Evolutionary conservation across 2,888 invertebrate species (phyloP), one percentile per base, ranked within the genome.

Genomic region (Drosophila lutescens): DNA sequence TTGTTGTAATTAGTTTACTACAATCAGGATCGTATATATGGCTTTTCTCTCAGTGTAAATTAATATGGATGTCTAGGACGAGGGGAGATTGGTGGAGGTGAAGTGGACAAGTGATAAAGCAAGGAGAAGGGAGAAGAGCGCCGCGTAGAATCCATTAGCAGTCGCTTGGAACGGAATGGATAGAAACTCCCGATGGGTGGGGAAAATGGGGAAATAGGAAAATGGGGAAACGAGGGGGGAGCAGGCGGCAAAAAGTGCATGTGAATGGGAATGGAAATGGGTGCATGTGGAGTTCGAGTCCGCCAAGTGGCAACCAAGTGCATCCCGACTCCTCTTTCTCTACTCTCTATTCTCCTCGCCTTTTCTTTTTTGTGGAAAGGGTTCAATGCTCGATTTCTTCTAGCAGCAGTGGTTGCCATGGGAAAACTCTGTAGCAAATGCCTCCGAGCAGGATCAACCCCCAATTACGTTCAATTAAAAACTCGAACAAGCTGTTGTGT

Each of bases 341-440:
- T 26, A 20, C 54, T 46, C 60, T 60, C 26, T 43, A 44, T 58
- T 38, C 12, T 40, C 57, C 55, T 56, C 46, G 54, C 61, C 55
- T 60, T 51, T 59, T 67, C 60, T 56, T 34, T 34, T 63, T 72
- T 50, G 63, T 67, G 67, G 58, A 79, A 83, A 82, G 87, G 87
- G 88, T 89, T 88, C 88, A 88, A 67, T 76, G 88, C 73, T 83
- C 88, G 88, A 86, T 89, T 89, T 89, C 65, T 76, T 74, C 78
- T 40, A 12, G 44, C 56, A 47, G 51, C 54, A 43, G 34, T 60
- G 53, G 70, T 71, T 70, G 77, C 76, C 79, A 71, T 80, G 88
- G 82, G 79, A 75, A 72, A 65, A 46, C 44, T 50, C 26, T 36
- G 43, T 58, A n/a, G 60, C 40, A 58, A 77, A 70, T 54, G 65